Conservation (phyloP, 2,797 vertebrate species). For the Chaetodon trifasciatus region DNA sequence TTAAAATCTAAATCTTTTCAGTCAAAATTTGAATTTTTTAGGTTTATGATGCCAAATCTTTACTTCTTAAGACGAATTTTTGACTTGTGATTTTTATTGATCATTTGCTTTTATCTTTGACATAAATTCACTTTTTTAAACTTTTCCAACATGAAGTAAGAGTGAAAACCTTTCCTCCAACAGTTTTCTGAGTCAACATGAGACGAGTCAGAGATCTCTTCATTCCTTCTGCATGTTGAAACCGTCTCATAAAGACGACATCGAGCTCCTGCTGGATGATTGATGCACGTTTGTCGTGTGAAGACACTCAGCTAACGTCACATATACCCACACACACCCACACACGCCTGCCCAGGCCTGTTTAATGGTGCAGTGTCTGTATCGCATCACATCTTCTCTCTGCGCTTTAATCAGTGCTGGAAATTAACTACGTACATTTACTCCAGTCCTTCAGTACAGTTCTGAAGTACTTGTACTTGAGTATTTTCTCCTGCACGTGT, state of each 20-base stretch:
- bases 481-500: background rate
- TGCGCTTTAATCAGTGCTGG: background rate
- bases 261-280: constrained; percentile 34
- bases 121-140: background rate
- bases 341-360: constrained; percentile 29
- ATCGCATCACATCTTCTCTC: background rate
- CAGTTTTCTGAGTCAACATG: background rate
- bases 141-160: too few relatives aligned
- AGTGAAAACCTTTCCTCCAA: background rate
- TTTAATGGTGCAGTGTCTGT: constrained; percentile 1
- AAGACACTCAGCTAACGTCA: constrained; percentile 20
- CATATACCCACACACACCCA: constrained; percentile 12
- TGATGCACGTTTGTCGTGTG: constrained; percentile 43
- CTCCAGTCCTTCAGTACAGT: background rate
- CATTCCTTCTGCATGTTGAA: constrained; percentile 24
- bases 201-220: background rate
- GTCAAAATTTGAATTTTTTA: background rate
- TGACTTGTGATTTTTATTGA: too few relatives aligned
- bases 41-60: background rate
- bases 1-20: background rate
- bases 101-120: too few relatives aligned
- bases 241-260: constrained; percentile 37
- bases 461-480: background rate
- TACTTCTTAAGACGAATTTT: too few relatives aligned
- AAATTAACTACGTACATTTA: background rate